Base-by-base conservation (phyloP, 1,140 invertebrate species). In the Drosophila parvula region DNA sequence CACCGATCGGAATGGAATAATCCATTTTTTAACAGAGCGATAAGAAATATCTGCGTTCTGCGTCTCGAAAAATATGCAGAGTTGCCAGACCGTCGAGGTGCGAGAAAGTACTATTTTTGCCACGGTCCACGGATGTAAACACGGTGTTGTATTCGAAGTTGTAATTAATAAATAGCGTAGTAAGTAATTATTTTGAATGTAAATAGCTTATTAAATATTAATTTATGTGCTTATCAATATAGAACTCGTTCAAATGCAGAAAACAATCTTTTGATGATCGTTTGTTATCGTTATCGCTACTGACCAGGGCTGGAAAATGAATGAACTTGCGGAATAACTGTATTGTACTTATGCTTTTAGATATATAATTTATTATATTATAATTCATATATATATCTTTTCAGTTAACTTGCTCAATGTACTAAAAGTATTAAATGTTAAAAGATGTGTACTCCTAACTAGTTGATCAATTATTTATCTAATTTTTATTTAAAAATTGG, bases 41-140 rank as follows among this genome's bases (percentile, higher is more conserved):
- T 88, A 88, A 88, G 80, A 62, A 78, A 71, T 78, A 79, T 79
- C 83, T 79, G 58, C 79, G 84, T 86, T 86, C 83, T 88, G 83
- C 83, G 83, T 88, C 83, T 88, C 77, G 77, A 88, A 89, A 88
- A 84, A 80, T 80, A 83, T 45, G 88, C 48, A 41, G 64, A 59
- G 80, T 62, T 78, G 41, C 83, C 83, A 74, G 36, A 43, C 45
- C n/a, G 9, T 5, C n/a, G 16, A 0, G n/a, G 12, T 10, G 27
- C 18, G 8, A 3, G 6, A 75, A 78, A 36, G 8, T 5, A 11
- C 56, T 55, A 60, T 60, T 68, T 71, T 56, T 63, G 22, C 62
- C 57, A 14, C 5, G 36, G 11, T 47, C 40, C 12, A 11, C 28
- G 63, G 28, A 79, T 83, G 81, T 83, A 83, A 83, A 83, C 81